phyloP scores from a whole-genome alignment of 1,140 invertebrate genomes.

The Marisa cornuarietis region DNA sequence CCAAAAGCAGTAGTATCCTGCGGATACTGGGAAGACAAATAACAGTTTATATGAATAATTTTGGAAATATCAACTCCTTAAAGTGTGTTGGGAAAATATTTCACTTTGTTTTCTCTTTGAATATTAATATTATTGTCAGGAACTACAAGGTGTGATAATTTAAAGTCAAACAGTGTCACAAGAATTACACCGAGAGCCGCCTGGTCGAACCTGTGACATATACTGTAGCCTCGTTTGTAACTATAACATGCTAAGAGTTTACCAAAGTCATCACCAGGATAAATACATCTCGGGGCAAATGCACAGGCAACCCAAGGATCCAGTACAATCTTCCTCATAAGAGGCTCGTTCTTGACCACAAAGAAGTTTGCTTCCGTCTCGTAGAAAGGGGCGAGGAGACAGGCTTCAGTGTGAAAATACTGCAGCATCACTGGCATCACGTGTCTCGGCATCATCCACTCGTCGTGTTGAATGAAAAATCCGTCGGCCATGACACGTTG shows the following conservation, averaged over 20 bases:
- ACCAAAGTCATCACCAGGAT: not conserved
- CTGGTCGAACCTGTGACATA: conserved; percentile 9
- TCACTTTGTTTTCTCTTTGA: not conserved
- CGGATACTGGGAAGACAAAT: too few species aligned
- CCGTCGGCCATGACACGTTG: not conserved
- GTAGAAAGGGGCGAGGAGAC: not conserved
- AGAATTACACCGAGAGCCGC: conserved; percentile 1
- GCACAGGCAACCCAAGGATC: conserved; percentile 12
- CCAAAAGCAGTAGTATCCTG: too few species aligned
- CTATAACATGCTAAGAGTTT: too few species aligned
- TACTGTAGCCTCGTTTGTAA: not conserved
- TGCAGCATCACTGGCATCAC: not conserved
- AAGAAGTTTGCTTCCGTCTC: not conserved
- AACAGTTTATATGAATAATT: too few species aligned
- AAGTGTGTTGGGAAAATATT: not conserved
- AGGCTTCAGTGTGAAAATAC: not conserved
- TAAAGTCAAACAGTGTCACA: not conserved
- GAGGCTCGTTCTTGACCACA: not conserved
- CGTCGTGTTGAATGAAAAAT: not conserved
- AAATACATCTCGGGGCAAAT: not conserved
- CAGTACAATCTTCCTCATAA: not conserved
- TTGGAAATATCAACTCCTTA: too few species aligned
- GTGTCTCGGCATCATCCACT: not conserved
- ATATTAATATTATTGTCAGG: not conserved
- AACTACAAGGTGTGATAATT: not conserved